Base-by-base conservation (phyloP, 2,113 vertebrate species). In the Menura novaehollandiae region DNA sequence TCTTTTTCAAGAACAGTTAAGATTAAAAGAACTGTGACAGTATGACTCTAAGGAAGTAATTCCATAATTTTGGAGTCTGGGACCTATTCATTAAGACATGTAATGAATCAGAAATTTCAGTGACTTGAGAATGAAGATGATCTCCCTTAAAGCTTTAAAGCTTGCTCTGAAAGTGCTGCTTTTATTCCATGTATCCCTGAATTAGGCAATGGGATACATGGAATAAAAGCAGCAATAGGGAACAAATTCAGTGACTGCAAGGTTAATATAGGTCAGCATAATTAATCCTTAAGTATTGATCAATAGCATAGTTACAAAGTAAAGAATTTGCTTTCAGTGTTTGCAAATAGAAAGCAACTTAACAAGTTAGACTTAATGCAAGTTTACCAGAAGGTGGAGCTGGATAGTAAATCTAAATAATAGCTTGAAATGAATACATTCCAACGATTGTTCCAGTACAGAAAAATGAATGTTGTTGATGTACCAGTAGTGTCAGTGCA, bases 381-480 rank as follows among this genome's bases (percentile, higher is more conserved):
- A 83, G 51, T 77, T 96, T 96, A 90, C 96, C 96, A 97, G 95
- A 95, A 96, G 94, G 94, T 97, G 95, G 96, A 96, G 95, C 95
- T 94, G 96, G 81, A 88, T 90, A 55, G 88, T 96, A 96, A 90
- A 96, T 62, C 85, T 85, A 88, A 96, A 96, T 89, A 96, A 95
- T 89, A 79, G 24, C 62, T 83, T 43, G 55, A 63, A 88, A 82
- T 73, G n/a, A 82, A 76, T 82, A 21, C 44, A 79, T 94, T 94
- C 49, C 69, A 79, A 52, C 30, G 51, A 88, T 93, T 71, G 80
- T 85, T 94, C 63, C 75, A 80, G 28, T 43, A 39, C 21, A 69
- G 39, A 87, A 60, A 67, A 72, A 80, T 66, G 7, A 60, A 68
- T 32, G 13, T 22, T 5, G 28, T 62, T 85, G 32, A n/a, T n/a